phyloP scores from a whole-genome alignment of 35 echinoderm and acorn worm species.

The Anneissia japonica region DNA sequence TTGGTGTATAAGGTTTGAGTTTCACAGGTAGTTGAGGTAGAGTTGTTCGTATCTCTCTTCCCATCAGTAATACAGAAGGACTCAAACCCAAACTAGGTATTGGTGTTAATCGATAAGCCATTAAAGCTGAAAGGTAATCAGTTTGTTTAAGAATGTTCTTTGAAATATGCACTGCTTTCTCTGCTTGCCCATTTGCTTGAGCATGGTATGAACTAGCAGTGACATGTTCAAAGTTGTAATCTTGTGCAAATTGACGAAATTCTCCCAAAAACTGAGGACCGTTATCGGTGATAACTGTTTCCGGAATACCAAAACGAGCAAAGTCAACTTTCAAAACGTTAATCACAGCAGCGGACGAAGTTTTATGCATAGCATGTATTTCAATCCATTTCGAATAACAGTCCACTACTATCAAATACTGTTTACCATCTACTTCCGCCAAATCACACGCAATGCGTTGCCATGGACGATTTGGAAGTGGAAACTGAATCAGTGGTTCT shows the following conservation, averaged over 20 bases:
- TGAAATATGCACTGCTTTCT: constrained; percentile 42
- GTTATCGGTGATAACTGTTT: constrained; percentile 3
- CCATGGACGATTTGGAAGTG: constrained; percentile 11
- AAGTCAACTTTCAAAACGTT: constrained; percentile 10
- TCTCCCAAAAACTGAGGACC: constrained; percentile 17
- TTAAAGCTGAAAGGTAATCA: not conserved
- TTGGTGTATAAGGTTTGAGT: not conserved
- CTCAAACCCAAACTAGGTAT: not conserved
- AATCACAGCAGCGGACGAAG: not conserved
- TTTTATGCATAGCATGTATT: not conserved
- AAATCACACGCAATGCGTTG: constrained; percentile 25
- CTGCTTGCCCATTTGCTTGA: constrained; percentile 39
- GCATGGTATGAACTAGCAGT: constrained; percentile 13
- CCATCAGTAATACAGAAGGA: not conserved
- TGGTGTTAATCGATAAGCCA: constrained; percentile 20
- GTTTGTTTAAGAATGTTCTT: constrained; percentile 16
- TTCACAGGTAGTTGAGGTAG: not conserved
- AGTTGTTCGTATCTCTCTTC: constrained; percentile 16
- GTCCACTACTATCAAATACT: constrained; percentile 11
- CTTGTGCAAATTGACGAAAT: constrained; percentile 28
- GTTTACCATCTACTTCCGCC: constrained; percentile 4
- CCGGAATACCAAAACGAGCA: constrained; percentile 4
- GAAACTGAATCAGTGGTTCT: constrained; percentile 17
- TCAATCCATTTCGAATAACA: constrained; percentile 17
- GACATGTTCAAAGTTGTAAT: constrained; percentile 14